Evolutionary conservation across 2,113 vertebrate genomes (phyloP), one percentile per base, ranked within the genome.

Genomic region (Trichomycterus rosablanca): DNA sequence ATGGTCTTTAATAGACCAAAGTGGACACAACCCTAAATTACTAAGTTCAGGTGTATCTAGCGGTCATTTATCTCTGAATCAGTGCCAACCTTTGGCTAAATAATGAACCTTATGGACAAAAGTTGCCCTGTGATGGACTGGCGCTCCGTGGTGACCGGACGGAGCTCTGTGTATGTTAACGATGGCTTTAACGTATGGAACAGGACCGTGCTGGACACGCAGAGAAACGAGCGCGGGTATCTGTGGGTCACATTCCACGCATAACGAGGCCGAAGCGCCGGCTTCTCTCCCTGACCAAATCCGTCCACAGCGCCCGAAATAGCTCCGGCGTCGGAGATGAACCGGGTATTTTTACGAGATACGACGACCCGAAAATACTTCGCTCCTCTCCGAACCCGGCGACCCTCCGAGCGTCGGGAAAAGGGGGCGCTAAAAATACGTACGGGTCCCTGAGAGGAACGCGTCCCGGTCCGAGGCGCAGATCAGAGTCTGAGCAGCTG

Each of bases 401-500:
- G 37, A 40, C 37, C 37, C 37, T n/a, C 34, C 7, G 34, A 10
- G 2, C 14, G 34, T 35, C 34, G 37, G 14, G 35, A 14, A 11
- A 3, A 11, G 3, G 35, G 12, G 37, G 37, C 11, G 12, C 37
- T 40, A 40, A 40, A 40, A 40, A 40, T 40, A 40, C 15, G 14
- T 40, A 11, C 14, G 14, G 15, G 15, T 40, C 37, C 12, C 37
- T 40, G 15, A 40, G 7, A 30, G 26, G 7, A 30, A 30, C 14
- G 46, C 9, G 46, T 28, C 40, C 49, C 57, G 46, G 42, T 26
- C 2, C 43, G 23, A 3, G 19, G 45, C 43, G 23, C 19, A 5
- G 49, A 18, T 19, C 5, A 32, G 19, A 67, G 65, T 7, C 12
- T 15, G 2, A 26, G 40, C 12, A 44, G 59, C 37, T 54, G 42